Percentiles rank a stretch among this genome's conserved stretches.
Evolutionary conservation across 2,888 invertebrate genomes (phyloP).

Genomic region (Gastracanthus pulcherrimus): DNA sequence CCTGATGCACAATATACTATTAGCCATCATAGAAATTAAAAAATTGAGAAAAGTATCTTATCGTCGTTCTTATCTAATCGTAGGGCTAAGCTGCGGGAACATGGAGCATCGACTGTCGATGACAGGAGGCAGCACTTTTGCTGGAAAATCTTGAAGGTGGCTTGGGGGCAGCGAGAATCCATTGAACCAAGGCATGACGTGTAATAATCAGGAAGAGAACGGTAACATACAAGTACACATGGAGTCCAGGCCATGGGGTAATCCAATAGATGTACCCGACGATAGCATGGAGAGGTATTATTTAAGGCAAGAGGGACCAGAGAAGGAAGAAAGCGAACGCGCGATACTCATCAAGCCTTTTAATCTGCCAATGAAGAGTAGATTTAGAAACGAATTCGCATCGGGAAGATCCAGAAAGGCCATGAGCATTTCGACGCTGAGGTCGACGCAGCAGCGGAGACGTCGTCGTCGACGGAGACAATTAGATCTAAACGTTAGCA

Average conservation of each 20-base stretch:
- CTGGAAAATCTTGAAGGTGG: conserved; percentile 75
- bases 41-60: too few species aligned
- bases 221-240: conserved; percentile 29
- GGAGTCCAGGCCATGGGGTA: conserved; percentile 47
- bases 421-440: conserved; percentile 19
- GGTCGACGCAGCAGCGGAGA: conserved; percentile 31
- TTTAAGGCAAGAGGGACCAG: neutral
- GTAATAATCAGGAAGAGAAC: conserved; percentile 41
- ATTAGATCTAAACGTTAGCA: conserved; percentile 18
- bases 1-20: too few species aligned
- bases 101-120: conserved; percentile 73
- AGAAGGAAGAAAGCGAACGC: conserved; percentile 30
- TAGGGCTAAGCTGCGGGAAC: conserved; percentile 70
- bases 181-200: too few species aligned
- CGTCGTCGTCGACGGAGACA: conserved; percentile 24
- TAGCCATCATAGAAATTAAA: too few species aligned
- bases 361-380: conserved; percentile 7
- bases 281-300: conserved; percentile 44
- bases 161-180: conserved; percentile 72
- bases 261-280: conserved; percentile 53
- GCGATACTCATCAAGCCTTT: conserved; percentile 25
- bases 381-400: conserved; percentile 3
- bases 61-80: neutral
- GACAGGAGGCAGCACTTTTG: conserved; percentile 72
- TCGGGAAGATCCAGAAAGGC: conserved; percentile 14